Evolutionary conservation across 2,113 vertebrate genomes (phyloP).

Genomic region (Pycnonotus jocosus): DNA sequence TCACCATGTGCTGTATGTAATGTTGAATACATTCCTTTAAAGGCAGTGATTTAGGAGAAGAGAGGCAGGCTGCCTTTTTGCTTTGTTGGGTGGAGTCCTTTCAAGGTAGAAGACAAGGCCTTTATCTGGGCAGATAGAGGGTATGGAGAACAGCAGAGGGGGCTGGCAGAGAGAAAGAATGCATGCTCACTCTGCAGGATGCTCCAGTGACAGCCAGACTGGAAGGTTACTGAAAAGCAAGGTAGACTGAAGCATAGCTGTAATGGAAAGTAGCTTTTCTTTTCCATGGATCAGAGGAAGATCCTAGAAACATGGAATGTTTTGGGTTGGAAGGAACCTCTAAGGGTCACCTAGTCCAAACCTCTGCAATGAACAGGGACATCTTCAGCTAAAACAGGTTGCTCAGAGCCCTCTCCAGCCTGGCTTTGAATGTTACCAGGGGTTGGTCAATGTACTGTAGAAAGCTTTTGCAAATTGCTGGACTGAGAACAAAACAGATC

Average conservation of each 20-base stretch:
- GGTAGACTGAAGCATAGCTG: neutral
- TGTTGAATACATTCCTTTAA: neutral
- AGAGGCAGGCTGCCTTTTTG: neutral
- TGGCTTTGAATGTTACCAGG: neutral
- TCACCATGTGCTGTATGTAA: neutral
- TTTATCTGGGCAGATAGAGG: neutral
- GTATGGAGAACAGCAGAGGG: neutral
- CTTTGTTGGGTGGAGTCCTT: neutral
- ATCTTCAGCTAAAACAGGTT: neutral
- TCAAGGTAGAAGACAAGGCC: neutral
- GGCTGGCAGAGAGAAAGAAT: neutral
- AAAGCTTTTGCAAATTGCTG: neutral
- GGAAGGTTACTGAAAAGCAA: neutral
- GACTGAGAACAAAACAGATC: neutral
- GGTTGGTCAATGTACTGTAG: neutral
- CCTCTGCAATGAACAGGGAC: neutral
- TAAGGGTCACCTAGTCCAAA: neutral
- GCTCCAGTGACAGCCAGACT: neutral
- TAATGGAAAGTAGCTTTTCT: neutral
- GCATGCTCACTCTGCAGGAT: neutral
- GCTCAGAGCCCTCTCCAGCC: neutral
- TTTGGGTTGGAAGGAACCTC: neutral
- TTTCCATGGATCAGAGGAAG: neutral
- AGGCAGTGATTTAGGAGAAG: neutral
- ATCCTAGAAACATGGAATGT: neutral